Evolutionary conservation across 2,888 invertebrate genomes (phyloP), one percentile per base, ranked within the genome.

Genomic region (Agrochola macilenta): DNA sequence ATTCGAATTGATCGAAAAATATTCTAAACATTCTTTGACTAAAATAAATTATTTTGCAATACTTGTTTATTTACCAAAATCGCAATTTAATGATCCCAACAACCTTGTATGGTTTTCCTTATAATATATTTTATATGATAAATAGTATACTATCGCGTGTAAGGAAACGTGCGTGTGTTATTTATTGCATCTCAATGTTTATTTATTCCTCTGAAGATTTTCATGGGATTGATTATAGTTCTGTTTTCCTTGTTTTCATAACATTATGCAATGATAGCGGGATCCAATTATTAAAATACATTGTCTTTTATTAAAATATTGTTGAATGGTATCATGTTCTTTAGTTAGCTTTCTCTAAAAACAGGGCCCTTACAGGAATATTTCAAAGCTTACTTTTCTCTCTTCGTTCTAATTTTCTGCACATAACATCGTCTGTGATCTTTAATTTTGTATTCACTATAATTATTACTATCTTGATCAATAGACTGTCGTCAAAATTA

Each of bases 171-270:
- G 74, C 63, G 78, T 76, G 78, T 70, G 39, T 87, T 81, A 87
- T 87, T 88, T 88, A 87, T 87, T 69, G 76, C 83, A 80, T 65
- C 74, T 75, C 81, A 76, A 88, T 79, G 57, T 73, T 35, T 84
- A 83, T 88, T 88, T 87, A 88, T 87, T 78, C 69, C 49, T 46
- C 49, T 52, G 52, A 68, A 69, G 66, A 76, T 76, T 79, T 77
- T 63, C 20, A 63, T 78, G 43, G 43, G 70, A 73, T 46, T 60
- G 63, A 82, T 64, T 72, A 65, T 49, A 57, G 61, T 49, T 64
- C 64, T 52, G n/a, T 78, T 82, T 79, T 63, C 68, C 52, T 73
- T 61, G 26, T 81, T 68, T 54, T 54, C 5, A 26, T 71, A n/a
- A 61, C 35, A 17, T 14, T 46, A 35, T 61, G 26, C 17, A 69